phyloP scores from a whole-genome alignment of 2,888 invertebrate genomes.

The Papilio elwesi region DNA sequence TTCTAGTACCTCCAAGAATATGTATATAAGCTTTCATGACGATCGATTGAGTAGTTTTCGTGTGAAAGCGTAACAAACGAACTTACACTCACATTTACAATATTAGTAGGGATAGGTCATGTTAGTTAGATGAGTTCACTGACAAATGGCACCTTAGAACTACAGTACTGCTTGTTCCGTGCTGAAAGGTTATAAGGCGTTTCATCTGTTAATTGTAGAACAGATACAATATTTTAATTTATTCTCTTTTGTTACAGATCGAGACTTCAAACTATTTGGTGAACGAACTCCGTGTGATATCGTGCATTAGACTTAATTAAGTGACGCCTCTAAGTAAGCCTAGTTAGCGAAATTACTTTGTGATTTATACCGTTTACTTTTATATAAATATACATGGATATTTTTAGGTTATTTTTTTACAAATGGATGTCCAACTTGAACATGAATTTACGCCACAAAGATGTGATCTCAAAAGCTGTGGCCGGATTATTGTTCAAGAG shows the following conservation, averaged over 20 bases:
- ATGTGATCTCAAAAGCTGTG: constrained; percentile 76
- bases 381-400: constrained; percentile 64
- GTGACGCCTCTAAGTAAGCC: constrained; percentile 64
- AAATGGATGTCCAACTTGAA: constrained; percentile 34
- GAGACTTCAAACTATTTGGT: constrained; percentile 49
- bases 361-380: constrained; percentile 69
- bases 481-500: constrained; percentile 48
- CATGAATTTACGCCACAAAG: constrained; percentile 62
- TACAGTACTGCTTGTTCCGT: no score
- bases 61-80: no score
- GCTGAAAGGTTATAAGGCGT: no score
- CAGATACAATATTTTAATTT: constrained; percentile 36
- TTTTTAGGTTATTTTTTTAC: constrained; percentile 53
- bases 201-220: no score
- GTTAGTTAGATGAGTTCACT: no score
- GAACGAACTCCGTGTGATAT: constrained; percentile 68
- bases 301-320: constrained; percentile 65
- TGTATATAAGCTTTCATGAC: no score
- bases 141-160: no score
- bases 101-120: no score
- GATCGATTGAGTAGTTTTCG: no score
- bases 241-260: constrained; percentile 68
- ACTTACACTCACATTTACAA: no score
- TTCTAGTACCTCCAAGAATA: no score
- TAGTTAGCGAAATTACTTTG: constrained; percentile 78